Conservation (phyloP, 2,797 vertebrate species). For the Amphiprion clarkii region DNA sequence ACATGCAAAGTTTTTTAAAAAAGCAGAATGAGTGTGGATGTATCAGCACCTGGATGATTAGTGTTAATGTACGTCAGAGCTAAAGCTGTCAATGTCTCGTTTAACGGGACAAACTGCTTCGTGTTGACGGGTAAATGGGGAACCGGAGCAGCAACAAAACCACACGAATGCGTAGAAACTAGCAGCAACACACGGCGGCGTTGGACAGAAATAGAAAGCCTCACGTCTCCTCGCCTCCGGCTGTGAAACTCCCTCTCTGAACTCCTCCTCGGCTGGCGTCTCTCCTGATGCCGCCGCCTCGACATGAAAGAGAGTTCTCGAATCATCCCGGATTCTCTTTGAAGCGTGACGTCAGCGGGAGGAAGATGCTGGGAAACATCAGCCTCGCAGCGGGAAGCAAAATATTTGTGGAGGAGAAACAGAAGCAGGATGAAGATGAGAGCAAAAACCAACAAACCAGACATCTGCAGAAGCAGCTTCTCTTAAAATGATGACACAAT, state of each 20-base stretch:
- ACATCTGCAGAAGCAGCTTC: not conserved
- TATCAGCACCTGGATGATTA: too few relatives aligned
- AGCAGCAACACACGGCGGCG: not conserved
- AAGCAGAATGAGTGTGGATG: too few relatives aligned
- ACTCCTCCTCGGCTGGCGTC: not conserved
- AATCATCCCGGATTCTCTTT: constrained; percentile 52
- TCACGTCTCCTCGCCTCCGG: constrained; percentile 7
- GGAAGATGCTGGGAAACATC: constrained; percentile 16
- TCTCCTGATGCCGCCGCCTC: constrained; percentile 11
- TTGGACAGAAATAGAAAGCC: not conserved
- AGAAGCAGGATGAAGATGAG: not conserved
- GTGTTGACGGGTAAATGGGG: not conserved
- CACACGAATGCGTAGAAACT: not conserved
- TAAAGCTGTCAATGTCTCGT: too few relatives aligned
- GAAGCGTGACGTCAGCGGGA: constrained; percentile 59
- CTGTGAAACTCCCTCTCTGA: constrained; percentile 22
- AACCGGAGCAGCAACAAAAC: not conserved
- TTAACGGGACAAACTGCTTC: not conserved
- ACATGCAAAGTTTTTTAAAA: too few relatives aligned
- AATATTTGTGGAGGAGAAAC: constrained; percentile 1
- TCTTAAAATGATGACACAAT: not conserved
- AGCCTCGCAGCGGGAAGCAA: constrained; percentile 4
- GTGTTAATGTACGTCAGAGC: too few relatives aligned
- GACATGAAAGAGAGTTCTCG: constrained; percentile 31
- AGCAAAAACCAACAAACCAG: not conserved